Conservation (phyloP, 2,797 vertebrate species). For the Anguilla anguilla region DNA sequence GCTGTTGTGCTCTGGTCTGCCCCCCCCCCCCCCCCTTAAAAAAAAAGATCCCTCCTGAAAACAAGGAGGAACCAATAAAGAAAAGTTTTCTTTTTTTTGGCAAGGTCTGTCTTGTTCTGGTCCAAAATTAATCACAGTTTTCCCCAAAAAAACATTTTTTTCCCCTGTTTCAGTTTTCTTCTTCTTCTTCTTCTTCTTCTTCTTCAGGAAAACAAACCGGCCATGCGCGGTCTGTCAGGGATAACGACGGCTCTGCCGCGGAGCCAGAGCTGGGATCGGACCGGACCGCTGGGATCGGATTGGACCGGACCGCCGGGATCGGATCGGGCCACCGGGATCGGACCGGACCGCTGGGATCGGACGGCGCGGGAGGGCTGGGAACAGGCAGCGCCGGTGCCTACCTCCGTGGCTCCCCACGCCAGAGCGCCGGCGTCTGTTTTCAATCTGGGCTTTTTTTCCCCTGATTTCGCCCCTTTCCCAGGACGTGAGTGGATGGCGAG, state of each 20-base stretch:
- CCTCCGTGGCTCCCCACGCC: conserved; percentile 3
- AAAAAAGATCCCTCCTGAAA: background rate
- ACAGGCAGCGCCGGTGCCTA: background rate
- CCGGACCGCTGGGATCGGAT: too few relatives aligned
- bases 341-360: too few relatives aligned
- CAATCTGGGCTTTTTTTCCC: conserved; percentile 54
- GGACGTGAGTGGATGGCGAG: conserved; percentile 82
- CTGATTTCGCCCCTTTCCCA: conserved; percentile 63
- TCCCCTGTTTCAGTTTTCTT: background rate
- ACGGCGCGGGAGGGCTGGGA: background rate
- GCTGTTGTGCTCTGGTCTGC: background rate
- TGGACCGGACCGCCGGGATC: too few relatives aligned
- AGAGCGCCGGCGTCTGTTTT: conserved; percentile 46
- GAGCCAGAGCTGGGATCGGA: background rate
- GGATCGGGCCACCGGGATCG: too few relatives aligned
- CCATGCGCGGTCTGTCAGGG: background rate
- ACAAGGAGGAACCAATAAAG: background rate
- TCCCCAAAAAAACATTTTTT: background rate
- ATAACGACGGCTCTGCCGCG: background rate
- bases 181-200: background rate
- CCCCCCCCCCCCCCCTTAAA: background rate
- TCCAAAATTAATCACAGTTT: conserved; percentile 10
- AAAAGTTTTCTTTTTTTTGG: conserved; percentile 11
- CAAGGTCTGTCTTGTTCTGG: background rate
- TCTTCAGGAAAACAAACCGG: background rate